Conservation (phyloP, 2,113 vertebrate species). For the Antechinus flavipes region DNA sequence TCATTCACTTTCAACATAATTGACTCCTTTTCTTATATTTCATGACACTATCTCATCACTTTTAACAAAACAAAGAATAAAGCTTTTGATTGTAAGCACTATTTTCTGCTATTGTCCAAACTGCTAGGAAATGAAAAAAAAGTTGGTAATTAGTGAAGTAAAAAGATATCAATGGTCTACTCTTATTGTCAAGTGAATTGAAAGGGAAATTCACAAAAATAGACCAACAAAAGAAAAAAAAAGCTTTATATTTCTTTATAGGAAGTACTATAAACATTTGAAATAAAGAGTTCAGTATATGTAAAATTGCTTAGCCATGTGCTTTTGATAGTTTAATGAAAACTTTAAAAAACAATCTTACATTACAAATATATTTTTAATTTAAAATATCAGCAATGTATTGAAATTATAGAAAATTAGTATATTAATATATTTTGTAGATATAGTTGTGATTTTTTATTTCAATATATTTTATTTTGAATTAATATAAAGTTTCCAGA, state of each 20-base stretch:
- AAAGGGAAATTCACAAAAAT: neutral
- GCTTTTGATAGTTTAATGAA: neutral
- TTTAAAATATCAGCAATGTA: neutral
- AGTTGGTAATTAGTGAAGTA: conserved; percentile 40
- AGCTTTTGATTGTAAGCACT: conserved; percentile 71
- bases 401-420: neutral
- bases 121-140: conserved; percentile 35
- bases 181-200: conserved; percentile 41
- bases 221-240: neutral
- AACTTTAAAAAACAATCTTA: neutral
- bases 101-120: conserved; percentile 67
- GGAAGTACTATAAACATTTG: conserved; percentile 32
- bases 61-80: conserved; percentile 83
- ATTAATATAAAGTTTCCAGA: neutral
- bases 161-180: neutral
- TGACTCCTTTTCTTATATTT: conserved; percentile 75
- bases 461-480: neutral
- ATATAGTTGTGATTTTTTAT: neutral
- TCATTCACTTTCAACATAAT: conserved; percentile 79
- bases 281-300: neutral
- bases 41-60: conserved; percentile 79
- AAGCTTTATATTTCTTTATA: neutral
- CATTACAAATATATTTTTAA: neutral
- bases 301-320: neutral
- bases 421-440: neutral